A percentile compares a stretch with the other conserved stretches of the same genome.
Conservation (phyloP, 1,140 invertebrate species). For the Pantala flavescens region DNA sequence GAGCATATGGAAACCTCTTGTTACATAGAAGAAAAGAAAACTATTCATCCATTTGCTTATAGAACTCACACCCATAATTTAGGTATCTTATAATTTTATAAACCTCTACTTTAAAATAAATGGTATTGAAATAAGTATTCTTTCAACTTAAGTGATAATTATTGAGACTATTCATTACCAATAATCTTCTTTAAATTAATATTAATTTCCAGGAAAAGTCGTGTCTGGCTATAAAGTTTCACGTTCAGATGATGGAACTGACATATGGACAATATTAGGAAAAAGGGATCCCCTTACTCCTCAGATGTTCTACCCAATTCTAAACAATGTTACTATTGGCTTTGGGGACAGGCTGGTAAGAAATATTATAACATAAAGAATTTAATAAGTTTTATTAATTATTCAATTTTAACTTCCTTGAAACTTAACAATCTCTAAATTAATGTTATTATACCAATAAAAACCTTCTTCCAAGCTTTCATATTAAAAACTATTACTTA, state of each 20-base stretch:
- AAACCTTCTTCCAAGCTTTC: no score
- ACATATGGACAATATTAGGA: slow-evolving; percentile 74
- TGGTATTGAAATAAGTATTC: no score
- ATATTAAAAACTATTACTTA: no score
- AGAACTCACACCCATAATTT: slow-evolving; percentile 86
- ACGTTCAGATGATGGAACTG: slow-evolving; percentile 41
- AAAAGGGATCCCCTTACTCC: slow-evolving; percentile 85
- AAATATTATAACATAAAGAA: slow-evolving; percentile 20
- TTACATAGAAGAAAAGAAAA: slow-evolving; percentile 64
- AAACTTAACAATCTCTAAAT: no score
- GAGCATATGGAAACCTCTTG: slow-evolving; percentile 87
- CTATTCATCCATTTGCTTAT: slow-evolving; percentile 89
- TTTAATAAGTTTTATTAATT: slow-evolving; percentile 18
- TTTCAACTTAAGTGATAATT: no score
- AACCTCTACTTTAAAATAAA: not conserved
- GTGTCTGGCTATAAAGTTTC: slow-evolving; percentile 78
- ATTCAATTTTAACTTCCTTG: slow-evolving; percentile 14
- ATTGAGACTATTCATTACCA: no score
- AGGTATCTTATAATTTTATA: slow-evolving; percentile 40
- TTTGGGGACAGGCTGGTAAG: slow-evolving; percentile 63
- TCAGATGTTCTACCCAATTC: slow-evolving; percentile 92
- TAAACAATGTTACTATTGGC: slow-evolving; percentile 45
- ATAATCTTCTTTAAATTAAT: no score
- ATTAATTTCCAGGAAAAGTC: slow-evolving; percentile 52
- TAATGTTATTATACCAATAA: no score